Base-by-base conservation (phyloP, 64 coral and sea anemone genomes). In the Stichodactyla helianthus region DNA sequence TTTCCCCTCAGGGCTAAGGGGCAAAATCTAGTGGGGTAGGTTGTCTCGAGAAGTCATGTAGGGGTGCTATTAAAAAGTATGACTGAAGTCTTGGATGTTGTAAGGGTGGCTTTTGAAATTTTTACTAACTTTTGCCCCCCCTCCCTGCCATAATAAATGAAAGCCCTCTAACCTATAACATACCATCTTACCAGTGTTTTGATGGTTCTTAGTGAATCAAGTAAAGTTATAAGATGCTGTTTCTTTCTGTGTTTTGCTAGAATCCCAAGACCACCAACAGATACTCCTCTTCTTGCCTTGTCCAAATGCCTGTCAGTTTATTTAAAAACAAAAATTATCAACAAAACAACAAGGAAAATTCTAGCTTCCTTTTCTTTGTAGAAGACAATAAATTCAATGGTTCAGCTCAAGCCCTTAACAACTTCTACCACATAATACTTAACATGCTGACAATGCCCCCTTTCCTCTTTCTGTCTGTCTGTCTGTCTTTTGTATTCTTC, bases 191-290 rank as follows among this genome's bases (percentile, higher is more conserved):
- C 96, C 79, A 98, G 61, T 54, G 96, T 98, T 55, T 98, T 98
- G 52, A 98, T 98, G 19, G 96, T 98, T 89, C 93, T 86, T 22
- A 98, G 74, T 11, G 96, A 98, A 25, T 98, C 93, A 51, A 98
- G 59, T 15, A 98, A 71, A 71, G 89, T 98, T 11, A 95, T 63
- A 19, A 99, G 90, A 88, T 99, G 96, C 55, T 99, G 96, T 71
- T 99, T 99, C 77, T 95, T 94, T 8, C 96, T 86, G 71, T 99
- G 93, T 90, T 95, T 99, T 14, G 96, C 93, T 77, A 99, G 88
- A 84, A 99, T 92, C 9, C 93, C 93, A 18, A 99, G 65, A 7
- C 96, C 96, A 59, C 96, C 96, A 64, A 95, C 93, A 52, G 96
- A 99, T 4, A 94, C 93, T 85, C 93, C 96, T 82, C 91, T 94